Evolutionary conservation across 2,113 vertebrate genomes (phyloP).

Genomic region (Gadus chalcogrammus): DNA sequence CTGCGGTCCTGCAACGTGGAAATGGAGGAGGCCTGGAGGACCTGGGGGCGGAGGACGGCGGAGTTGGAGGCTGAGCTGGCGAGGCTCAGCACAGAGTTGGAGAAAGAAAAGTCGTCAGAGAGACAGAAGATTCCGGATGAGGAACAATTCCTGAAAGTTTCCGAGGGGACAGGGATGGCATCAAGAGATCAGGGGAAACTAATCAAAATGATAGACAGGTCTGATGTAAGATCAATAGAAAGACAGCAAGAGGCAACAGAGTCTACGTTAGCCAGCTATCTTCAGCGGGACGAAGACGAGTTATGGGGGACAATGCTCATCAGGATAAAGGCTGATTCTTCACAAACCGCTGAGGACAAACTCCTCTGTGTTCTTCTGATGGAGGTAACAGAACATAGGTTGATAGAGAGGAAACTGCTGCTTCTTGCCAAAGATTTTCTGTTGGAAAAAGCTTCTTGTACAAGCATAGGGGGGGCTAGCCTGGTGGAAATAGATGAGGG

Average conservation of each 20-base stretch:
- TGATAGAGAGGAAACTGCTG: conserved; percentile 48
- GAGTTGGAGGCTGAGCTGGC: conserved; percentile 30
- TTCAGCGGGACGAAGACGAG: conserved; percentile 53
- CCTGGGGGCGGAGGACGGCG: conserved; percentile 1
- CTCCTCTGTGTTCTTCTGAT: conserved; percentile 9
- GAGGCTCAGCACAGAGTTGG: conserved; percentile 22
- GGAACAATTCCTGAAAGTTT: conserved; percentile 42
- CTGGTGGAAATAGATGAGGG: not conserved
- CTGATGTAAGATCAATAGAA: conserved; percentile 22
- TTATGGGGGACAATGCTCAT: conserved; percentile 50
- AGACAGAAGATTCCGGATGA: conserved; percentile 22
- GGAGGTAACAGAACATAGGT: conserved; percentile 27
- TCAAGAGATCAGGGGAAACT: conserved; percentile 45
- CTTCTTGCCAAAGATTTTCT: conserved; percentile 29
- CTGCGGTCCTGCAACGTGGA: conserved; percentile 32
- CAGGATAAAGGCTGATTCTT: conserved; percentile 22
- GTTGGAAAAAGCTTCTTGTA: conserved; percentile 1
- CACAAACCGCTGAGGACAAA: conserved; percentile 11
- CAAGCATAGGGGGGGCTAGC: not conserved
- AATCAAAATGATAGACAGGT: conserved; percentile 40
- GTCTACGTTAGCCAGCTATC: conserved; percentile 16
- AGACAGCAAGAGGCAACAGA: conserved; percentile 18
- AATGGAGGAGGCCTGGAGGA: conserved; percentile 26
- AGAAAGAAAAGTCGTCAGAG: conserved; percentile 13
- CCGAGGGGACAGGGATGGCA: conserved; percentile 37